These are phyloP conservation scores for Cheilosia scutellata DNA, from an alignment of 2,888 invertebrate genomes.

Conservation along the genomic window DNA sequence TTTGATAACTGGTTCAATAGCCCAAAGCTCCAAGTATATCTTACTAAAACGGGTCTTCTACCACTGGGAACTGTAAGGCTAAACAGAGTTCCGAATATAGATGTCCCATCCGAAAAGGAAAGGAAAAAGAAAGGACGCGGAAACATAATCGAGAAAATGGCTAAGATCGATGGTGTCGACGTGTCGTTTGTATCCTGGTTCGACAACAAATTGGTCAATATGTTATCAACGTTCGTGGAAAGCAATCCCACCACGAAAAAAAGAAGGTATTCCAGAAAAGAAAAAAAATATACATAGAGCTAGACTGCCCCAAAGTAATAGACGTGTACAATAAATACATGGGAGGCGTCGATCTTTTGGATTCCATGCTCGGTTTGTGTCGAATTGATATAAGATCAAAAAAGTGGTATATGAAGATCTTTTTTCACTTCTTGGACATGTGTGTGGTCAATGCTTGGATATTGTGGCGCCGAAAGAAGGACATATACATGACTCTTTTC, in stretches of 20 bases:
- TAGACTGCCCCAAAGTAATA: slow-evolving; percentile 48
- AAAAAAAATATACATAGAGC: slow-evolving; percentile 58
- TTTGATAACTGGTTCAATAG: slow-evolving; percentile 65
- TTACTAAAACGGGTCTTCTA: slow-evolving; percentile 25
- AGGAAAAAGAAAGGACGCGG: slow-evolving; percentile 58
- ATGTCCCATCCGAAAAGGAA: slow-evolving; percentile 63
- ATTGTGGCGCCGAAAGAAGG: slow-evolving; percentile 17
- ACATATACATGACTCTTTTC: slow-evolving; percentile 17
- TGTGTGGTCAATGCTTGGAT: slow-evolving; percentile 30
- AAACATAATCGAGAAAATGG: slow-evolving; percentile 51
- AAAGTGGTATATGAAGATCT: slow-evolving; percentile 7
- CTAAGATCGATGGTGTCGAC: slow-evolving; percentile 56
- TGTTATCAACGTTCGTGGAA: slow-evolving; percentile 63
- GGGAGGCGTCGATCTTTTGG: slow-evolving; percentile 24
- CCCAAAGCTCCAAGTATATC: slow-evolving; percentile 51
- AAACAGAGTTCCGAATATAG: slow-evolving; percentile 48
- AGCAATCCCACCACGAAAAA: slow-evolving; percentile 57
- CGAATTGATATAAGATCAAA: slow-evolving; percentile 21
- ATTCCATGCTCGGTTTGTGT: slow-evolving; percentile 28
- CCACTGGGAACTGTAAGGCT: slow-evolving; percentile 51
- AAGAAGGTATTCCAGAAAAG: slow-evolving; percentile 48
- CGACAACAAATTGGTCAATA: slow-evolving; percentile 65
- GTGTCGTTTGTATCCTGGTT: slow-evolving; percentile 65
- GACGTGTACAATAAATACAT: slow-evolving; percentile 28
- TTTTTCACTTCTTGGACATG: slow-evolving; percentile 7